Evolutionary conservation across 1,140 invertebrate genomes (phyloP), one percentile per base, ranked within the genome.

Genomic region (Heliconius eleuchia): DNA sequence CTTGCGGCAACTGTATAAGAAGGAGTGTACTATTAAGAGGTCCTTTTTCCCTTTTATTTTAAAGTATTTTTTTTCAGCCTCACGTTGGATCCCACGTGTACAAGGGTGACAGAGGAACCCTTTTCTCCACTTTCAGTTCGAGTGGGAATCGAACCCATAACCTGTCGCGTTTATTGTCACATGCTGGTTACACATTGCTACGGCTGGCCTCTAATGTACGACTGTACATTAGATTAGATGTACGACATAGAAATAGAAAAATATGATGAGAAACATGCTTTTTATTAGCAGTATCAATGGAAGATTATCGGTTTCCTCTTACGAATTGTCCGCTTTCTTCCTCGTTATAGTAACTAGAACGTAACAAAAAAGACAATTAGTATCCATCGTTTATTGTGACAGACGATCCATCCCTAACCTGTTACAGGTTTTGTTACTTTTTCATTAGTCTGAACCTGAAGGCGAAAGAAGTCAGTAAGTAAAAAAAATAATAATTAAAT

Each of bases 301-400:
- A 11, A 60, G 57, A 60, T 60, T 60, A 60, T 60, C 23, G 57
- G 57, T 60, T 60, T 60, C 27, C 23, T 3, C 9, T 66, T 30
- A 23, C 23, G 55, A 27, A 57, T 57, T 66, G 8, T 66, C 3
- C 11, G 23, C 55, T 3, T 57, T 23, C 8, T 23, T 0, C 55
- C n/a, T 57, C 42, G 1, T 13, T 57, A 9, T 57, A n/a, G 19
- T 11, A 57, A 57, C n/a, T 23, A 0, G 55, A n/a, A 27, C 27
- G 23, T 66, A 23, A 66, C 8, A 66, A 30, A 66, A 66, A 66
- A 66, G 57, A 66, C 57, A 66, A 66, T 66, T 66, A 66, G 57
- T 66, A 30, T 9, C 3, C 11, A 23, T 30, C 23, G 57, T 11
- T 66, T 66, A 66, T 66, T 66, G 57, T 66, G 57, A 66, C 11